phyloP scores from a whole-genome alignment of 2,888 invertebrate species.

The Drosophila siamana region DNA sequence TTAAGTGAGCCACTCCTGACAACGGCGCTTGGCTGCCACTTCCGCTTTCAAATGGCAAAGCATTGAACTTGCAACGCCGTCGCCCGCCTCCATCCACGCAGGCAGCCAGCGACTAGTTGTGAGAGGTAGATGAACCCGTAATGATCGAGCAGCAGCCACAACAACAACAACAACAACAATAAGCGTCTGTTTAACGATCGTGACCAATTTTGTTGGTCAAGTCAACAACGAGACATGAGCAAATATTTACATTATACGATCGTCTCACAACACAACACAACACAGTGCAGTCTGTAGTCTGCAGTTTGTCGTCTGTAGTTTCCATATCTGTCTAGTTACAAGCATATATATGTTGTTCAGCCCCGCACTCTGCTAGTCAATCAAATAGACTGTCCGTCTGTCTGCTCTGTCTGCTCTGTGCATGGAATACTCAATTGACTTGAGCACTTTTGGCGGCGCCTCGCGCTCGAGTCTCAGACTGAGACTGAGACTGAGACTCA shows the following conservation, averaged over 20 bases:
- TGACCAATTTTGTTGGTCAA: conserved; percentile 80
- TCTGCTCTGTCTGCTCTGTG: conserved; percentile 40
- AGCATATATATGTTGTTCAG: not conserved
- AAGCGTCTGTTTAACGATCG: conserved; percentile 77
- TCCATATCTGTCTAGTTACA: not conserved
- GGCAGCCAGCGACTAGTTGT: conserved; percentile 4
- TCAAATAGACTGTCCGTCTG: conserved; percentile 35
- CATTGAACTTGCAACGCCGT: conserved; percentile 76
- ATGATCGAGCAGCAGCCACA: conserved; percentile 30
- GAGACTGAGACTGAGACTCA: conserved; percentile 6
- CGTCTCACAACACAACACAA: not conserved
- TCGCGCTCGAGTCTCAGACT: conserved; percentile 9
- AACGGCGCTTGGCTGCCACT: conserved; percentile 64
- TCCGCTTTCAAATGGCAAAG: conserved; percentile 65
- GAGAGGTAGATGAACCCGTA: conserved; percentile 54
- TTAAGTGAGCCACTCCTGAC: conserved; percentile 71
- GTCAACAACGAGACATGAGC: conserved; percentile 63
- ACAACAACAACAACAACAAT: conserved; percentile 34
- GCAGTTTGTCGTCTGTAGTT: too few relatives aligned
- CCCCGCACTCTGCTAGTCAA: conserved; percentile 36
- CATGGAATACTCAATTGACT: conserved; percentile 68
- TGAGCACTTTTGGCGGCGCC: conserved; percentile 16
- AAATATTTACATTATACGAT: conserved; percentile 71
- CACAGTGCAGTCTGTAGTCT: conserved; percentile 4
- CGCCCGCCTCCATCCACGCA: conserved; percentile 43